Conservation (phyloP, 1,140 invertebrate species). For the Marisa cornuarietis region DNA sequence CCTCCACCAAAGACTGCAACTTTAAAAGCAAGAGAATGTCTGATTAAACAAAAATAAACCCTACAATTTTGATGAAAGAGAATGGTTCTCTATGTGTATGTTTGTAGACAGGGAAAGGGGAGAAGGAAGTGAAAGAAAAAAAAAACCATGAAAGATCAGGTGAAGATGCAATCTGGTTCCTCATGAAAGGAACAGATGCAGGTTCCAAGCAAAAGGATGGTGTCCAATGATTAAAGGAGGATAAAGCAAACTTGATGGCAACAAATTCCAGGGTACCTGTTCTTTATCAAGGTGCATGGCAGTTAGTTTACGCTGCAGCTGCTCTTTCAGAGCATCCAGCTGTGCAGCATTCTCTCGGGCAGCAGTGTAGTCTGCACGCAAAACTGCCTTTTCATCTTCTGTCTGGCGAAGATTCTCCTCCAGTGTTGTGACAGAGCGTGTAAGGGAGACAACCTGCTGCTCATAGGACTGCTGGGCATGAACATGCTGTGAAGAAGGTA, state of each 20-base stretch:
- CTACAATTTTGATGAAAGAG: not conserved
- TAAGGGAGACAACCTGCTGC: constrained; percentile 62
- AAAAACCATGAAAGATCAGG: not conserved
- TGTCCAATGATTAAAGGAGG: too few relatives aligned
- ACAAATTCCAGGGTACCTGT: constrained; percentile 45
- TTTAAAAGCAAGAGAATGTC: constrained; percentile 27
- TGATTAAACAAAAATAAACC: not conserved
- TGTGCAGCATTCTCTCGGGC: constrained; percentile 61
- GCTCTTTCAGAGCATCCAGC: constrained; percentile 63
- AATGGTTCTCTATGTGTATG: too few relatives aligned
- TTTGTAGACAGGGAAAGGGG: too few relatives aligned
- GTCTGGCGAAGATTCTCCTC: constrained; percentile 58
- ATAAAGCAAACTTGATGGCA: too few relatives aligned
- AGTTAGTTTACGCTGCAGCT: constrained; percentile 59
- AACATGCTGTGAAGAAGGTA: constrained; percentile 49
- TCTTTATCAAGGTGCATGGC: constrained; percentile 62
- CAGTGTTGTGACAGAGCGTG: constrained; percentile 55
- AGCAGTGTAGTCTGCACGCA: constrained; percentile 60
- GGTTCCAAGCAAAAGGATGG: too few relatives aligned
- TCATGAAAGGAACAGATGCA: too few relatives aligned
- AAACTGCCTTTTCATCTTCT: constrained; percentile 61
- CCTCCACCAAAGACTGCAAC: constrained; percentile 56
- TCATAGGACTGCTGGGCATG: constrained; percentile 62
- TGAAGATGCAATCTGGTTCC: not conserved
- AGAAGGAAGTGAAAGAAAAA: too few relatives aligned